phyloP scores from a whole-genome alignment of 1,140 invertebrate genomes.

The Capitella teleta region DNA sequence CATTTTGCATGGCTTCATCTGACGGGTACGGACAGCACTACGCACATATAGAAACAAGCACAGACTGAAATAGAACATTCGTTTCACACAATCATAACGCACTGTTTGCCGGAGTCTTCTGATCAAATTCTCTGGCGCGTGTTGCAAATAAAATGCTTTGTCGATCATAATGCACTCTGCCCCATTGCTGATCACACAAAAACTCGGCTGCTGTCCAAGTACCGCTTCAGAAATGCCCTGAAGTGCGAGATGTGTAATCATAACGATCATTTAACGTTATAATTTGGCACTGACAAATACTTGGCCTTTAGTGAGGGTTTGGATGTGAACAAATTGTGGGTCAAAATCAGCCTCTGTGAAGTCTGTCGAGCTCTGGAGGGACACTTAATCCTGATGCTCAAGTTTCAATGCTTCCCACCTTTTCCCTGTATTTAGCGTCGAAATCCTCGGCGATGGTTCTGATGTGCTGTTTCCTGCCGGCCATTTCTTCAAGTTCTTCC shows the following conservation, averaged over 20 bases:
- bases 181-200: conserved; percentile 33
- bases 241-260: too few species aligned
- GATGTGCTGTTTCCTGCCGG: not conserved
- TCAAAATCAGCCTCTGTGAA: conserved; percentile 1
- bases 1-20: conserved; percentile 20
- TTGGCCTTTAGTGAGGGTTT: conserved; percentile 26
- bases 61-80: not conserved
- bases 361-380: not conserved
- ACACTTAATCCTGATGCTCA: not conserved
- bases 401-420: too few species aligned
- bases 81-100: not conserved
- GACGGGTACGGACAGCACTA: conserved; percentile 25
- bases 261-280: too few species aligned
- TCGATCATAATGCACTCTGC: conserved; percentile 32
- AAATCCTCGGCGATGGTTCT: not conserved
- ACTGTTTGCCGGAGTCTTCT: not conserved
- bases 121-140: conserved; percentile 19
- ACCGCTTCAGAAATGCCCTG: conserved; percentile 29
- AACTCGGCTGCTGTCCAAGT: conserved; percentile 23
- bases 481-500: too few species aligned
- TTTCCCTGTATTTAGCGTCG: not conserved
- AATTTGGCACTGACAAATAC: conserved; percentile 33
- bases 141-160: conserved; percentile 27
- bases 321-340: conserved; percentile 20
- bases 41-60: conserved; percentile 17